Evolutionary conservation across 2,797 vertebrate species (phyloP).

Genomic region (Sebastes cheni): DNA sequence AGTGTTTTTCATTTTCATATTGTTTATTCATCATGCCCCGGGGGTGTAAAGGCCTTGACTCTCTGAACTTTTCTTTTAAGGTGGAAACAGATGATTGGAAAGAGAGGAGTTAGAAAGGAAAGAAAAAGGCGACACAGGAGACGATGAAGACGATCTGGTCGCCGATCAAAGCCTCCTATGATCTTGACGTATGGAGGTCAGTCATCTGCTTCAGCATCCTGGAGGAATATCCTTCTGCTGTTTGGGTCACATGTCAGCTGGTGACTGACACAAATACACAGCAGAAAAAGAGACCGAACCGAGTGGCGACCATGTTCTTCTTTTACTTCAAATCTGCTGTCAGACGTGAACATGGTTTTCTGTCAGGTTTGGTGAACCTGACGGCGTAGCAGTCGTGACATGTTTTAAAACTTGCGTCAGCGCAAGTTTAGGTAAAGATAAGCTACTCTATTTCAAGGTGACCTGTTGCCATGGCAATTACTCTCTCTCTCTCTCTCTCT

Average conservation of each 20-base stretch:
- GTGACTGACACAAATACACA: constrained; percentile 47
- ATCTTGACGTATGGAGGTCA: constrained; percentile 62
- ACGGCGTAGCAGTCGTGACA: not conserved
- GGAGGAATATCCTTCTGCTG: constrained; percentile 45
- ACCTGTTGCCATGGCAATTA: constrained; percentile 75
- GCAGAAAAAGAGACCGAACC: not conserved
- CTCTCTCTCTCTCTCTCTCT: constrained; percentile 32
- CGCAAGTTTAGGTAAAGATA: not conserved
- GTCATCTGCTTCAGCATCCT: constrained; percentile 43
- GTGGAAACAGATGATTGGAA: constrained; percentile 9
- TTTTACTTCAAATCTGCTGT: not conserved
- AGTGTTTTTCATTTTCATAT: too few species aligned
- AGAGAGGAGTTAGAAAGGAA: not conserved
- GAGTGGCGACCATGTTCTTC: not conserved
- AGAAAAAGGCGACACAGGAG: not conserved
- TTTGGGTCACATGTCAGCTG: constrained; percentile 38
- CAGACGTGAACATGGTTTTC: too few species aligned
- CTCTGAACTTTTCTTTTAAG: too few species aligned
- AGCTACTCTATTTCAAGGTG: constrained; percentile 62
- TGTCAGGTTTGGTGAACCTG: not conserved
- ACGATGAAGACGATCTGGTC: constrained; percentile 19
- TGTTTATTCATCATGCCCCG: too few species aligned
- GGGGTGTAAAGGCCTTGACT: too few species aligned
- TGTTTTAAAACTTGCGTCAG: not conserved
- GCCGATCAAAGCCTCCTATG: constrained; percentile 27